Conservation (phyloP, 2,113 vertebrate species). For the Lonchura striata region DNA sequence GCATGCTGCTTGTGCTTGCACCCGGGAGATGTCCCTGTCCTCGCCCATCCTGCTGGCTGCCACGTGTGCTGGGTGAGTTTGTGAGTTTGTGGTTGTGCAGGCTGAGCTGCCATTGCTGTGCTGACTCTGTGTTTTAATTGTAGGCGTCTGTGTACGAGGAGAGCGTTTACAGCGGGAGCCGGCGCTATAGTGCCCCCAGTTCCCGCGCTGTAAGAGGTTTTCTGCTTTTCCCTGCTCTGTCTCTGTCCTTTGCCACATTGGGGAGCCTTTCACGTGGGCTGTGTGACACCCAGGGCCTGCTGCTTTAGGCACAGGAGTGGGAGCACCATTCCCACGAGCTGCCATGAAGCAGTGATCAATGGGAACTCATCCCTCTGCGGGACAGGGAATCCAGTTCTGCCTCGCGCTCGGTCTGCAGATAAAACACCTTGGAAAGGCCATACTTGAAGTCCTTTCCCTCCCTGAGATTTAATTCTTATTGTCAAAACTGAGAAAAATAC, state of each 20-base stretch:
- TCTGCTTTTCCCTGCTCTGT: background rate
- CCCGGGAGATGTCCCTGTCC: background rate
- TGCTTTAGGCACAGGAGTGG: background rate
- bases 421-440: background rate
- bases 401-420: too few species aligned
- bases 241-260: background rate
- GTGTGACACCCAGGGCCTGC: background rate
- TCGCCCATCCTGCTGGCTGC: background rate
- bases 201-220: constrained; percentile 80
- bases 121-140: constrained; percentile 57
- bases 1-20: background rate
- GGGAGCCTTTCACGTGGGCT: fast-evolving
- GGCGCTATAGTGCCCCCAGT: constrained; percentile 67
- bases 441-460: background rate
- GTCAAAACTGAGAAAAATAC: background rate
- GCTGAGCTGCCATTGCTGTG: background rate
- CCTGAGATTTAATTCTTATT: background rate
- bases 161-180: constrained; percentile 68
- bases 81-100: background rate
- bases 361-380: fast-evolving
- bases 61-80: fast-evolving
- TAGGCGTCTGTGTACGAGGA: constrained; percentile 82
- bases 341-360: background rate
- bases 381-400: background rate
- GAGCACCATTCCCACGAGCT: fast-evolving